Conservation (phyloP, 2,113 vertebrate genomes). For the Cryptoleucopteryx plumbea region DNA sequence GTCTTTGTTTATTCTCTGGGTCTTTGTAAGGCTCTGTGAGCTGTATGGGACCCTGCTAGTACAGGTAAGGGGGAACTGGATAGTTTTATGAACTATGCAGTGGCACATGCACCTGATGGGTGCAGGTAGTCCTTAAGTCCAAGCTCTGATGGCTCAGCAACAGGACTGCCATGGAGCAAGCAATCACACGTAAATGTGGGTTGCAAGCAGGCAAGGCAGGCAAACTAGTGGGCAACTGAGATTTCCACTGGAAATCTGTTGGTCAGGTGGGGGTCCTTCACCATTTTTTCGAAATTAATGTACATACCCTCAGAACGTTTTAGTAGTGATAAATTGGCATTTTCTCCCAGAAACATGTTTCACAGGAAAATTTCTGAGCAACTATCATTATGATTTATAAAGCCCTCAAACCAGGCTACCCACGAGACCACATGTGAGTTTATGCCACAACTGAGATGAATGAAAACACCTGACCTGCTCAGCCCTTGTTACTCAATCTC, state of each 20-base stretch:
- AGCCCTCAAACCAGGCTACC: neutral
- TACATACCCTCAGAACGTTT: neutral
- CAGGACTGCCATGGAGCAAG: neutral
- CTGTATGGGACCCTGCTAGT: too few species aligned
- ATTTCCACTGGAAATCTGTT: neutral
- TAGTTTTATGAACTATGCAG: neutral
- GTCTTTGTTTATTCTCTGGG: neutral
- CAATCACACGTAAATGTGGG: fast-evolving
- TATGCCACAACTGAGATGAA: neutral
- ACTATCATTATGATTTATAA: conserved; percentile 20
- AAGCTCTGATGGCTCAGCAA: neutral
- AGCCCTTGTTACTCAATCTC: neutral
- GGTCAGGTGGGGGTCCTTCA: neutral
- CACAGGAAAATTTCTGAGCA: neutral
- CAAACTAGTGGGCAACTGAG: neutral
- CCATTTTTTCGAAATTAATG: neutral
- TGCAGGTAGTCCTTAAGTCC: neutral
- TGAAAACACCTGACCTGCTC: neutral
- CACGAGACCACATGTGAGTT: neutral
- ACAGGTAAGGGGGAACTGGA: neutral
- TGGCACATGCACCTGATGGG: fast-evolving
- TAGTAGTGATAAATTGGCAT: conserved; percentile 2
- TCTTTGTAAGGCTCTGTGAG: neutral
- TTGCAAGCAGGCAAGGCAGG: neutral
- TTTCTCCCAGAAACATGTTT: conserved; percentile 19